Base-by-base conservation (phyloP, 1,140 invertebrate species). In the Conus ventricosus region DNA sequence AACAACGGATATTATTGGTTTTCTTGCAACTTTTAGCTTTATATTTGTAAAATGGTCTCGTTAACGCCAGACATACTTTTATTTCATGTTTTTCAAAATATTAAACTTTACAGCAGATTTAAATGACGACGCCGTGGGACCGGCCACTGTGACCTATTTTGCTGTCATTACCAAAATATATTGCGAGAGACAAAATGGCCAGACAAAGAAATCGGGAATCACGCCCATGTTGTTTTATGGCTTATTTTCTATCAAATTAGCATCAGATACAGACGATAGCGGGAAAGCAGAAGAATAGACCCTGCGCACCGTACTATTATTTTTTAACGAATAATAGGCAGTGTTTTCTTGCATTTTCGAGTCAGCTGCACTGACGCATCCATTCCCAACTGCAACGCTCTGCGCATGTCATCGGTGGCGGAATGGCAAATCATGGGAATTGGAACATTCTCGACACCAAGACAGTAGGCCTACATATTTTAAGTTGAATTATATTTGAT, bases 61-160 rank as follows among this genome's bases (percentile, higher is more conserved):
- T 78, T 13, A 51, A 78, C 20, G 25, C 39, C 6, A 13, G 17
- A 17, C 8, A 78, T 78, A 7, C 7, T 39, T 39, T 39, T 13
- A 13, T 27, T 78, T 78, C 25, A 7, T 7, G 39, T 27, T 78
- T 39, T 78, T 51, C 76, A 39, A 39, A 27, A 51, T 7, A 39
- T 13, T 39, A 17, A n/a, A 17, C 6, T 71, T 7, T 5, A 0
- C 6, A 71, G 11, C 20, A 20, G 6, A 23, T 13, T 20, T 23
- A 71, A 23, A 71, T 71, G 13, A 23, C 15, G 67, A 20, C 17
- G 15, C 7, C 27, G 80, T 81, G 51, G 76, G 10, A 54, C 80
- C 51, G 80, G 80, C 51, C 80, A 53, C 80, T 23, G 80, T 81
- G 80, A 81, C 80, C 80, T 81, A 17, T 81, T 81, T 81, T 78